Conservation (phyloP, 2,797 vertebrate species). For the Micrastur ruficollis region DNA sequence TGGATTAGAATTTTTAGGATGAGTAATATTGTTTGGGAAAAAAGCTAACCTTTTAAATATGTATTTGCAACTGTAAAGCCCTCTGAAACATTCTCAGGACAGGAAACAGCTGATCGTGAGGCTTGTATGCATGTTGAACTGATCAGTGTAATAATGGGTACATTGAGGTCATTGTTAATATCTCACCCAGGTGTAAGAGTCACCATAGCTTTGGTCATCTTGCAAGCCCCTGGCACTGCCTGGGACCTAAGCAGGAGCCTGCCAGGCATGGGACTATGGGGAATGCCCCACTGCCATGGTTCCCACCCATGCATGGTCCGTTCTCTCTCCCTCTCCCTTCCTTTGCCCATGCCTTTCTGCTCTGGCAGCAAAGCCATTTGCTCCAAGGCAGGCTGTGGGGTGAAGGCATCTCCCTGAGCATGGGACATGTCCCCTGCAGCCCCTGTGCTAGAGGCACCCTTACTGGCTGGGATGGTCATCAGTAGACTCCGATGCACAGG, state of each 20-base stretch:
- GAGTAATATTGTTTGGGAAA: not conserved
- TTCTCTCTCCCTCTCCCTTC: not conserved
- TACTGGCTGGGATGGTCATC: not conserved
- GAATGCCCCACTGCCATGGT: rapidly evolving
- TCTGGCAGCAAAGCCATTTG: not conserved
- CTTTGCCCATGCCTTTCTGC: rapidly evolving
- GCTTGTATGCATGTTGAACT: not conserved
- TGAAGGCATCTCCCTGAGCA: not conserved
- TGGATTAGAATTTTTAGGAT: not conserved
- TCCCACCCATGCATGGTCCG: rapidly evolving
- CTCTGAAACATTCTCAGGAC: not conserved
- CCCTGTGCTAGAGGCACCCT: not conserved
- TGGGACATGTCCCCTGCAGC: not conserved
- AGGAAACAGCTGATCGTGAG: not conserved
- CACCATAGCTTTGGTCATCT: not conserved
- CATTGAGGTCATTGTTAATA: not conserved
- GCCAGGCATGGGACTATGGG: rapidly evolving
- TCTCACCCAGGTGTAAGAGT: not conserved
- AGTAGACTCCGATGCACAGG: rapidly evolving
- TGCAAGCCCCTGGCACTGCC: rapidly evolving
- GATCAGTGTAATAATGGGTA: not conserved
- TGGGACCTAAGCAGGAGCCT: not conserved
- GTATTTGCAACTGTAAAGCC: not conserved
- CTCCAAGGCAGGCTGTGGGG: not conserved
- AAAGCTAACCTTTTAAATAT: rapidly evolving